Percentiles rank a stretch among this genome's conserved stretches.
Evolutionary conservation across 2,797 vertebrate species (phyloP).

Genomic region (Macropus fuliginosus): DNA sequence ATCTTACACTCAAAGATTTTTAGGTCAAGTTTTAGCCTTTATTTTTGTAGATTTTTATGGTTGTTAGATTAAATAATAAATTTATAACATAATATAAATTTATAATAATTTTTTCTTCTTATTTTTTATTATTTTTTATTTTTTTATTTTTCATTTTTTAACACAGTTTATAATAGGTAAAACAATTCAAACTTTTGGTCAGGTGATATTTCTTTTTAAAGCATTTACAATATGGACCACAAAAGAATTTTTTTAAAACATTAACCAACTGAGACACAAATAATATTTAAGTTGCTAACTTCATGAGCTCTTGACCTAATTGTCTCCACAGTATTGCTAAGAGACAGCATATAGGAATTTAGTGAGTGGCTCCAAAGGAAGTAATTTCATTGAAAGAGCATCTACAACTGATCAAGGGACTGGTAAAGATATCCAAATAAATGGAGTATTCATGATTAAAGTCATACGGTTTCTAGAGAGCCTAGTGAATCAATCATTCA

Average conservation of each 20-base stretch:
- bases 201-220: too few relatives aligned
- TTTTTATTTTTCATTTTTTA: too few relatives aligned
- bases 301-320: too few relatives aligned
- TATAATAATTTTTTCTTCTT: neutral
- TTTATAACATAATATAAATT: neutral
- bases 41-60: neutral
- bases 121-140: too few relatives aligned
- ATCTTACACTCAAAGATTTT: neutral
- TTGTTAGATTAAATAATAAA: neutral
- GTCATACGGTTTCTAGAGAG: neutral
- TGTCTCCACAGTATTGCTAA: too few relatives aligned
- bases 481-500: neutral
- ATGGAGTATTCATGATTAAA: neutral
- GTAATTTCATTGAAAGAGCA: neutral
- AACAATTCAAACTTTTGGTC: too few relatives aligned
- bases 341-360: neutral
- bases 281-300: too few relatives aligned
- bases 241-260: too few relatives aligned
- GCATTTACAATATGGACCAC: too few relatives aligned
- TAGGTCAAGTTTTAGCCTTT: neutral
- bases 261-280: too few relatives aligned
- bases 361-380: neutral
- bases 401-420: neutral
- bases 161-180: too few relatives aligned
- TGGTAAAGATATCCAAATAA: neutral